Conservation (phyloP, 2,888 invertebrate species). For the Ophioninae sp. region DNA sequence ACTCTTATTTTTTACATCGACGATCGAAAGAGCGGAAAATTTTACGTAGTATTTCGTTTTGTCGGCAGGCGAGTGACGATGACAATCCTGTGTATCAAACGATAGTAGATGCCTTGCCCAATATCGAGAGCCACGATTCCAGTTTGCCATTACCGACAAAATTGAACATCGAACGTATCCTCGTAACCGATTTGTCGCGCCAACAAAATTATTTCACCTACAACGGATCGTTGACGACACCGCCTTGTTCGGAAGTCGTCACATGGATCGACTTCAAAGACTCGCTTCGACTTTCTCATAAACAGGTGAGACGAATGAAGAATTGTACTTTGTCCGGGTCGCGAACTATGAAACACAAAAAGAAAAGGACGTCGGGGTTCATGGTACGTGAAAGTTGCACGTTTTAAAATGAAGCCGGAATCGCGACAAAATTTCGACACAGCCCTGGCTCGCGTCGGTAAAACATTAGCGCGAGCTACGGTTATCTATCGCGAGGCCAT, state of each 20-base stretch:
- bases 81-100: conserved; percentile 70
- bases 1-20: neutral
- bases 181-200: conserved; percentile 70
- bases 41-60: conserved; percentile 44
- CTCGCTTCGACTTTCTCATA: conserved; percentile 86
- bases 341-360: neutral
- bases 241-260: conserved; percentile 92
- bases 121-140: conserved; percentile 83
- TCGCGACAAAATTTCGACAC: no score
- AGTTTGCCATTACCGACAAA: conserved; percentile 82
- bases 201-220: conserved; percentile 90
- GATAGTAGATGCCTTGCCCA: conserved; percentile 83
- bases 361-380: neutral
- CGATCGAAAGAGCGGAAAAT: neutral
- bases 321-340: neutral
- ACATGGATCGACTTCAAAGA: conserved; percentile 92
- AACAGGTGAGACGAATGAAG: conserved; percentile 83
- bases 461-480: no score
- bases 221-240: conserved; percentile 92
- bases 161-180: conserved; percentile 83
- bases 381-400: neutral
- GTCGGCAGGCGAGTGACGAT: conserved; percentile 72
- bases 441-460: no score
- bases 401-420: no score
- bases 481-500: no score